phyloP scores from a whole-genome alignment of 2,113 vertebrate genomes.

The Odontophorus gujanensis region DNA sequence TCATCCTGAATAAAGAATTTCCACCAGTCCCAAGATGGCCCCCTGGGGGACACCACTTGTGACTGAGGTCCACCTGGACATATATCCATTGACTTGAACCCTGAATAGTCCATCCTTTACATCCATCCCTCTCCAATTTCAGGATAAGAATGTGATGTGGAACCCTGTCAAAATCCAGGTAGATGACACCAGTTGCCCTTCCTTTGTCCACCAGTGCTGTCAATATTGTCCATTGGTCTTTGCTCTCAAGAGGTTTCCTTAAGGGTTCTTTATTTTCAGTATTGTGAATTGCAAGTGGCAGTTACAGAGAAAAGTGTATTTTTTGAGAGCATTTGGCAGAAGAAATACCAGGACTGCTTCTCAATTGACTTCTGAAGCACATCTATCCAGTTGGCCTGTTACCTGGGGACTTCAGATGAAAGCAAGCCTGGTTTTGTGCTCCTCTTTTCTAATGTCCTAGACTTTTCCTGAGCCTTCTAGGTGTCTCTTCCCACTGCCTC shows the following conservation, averaged over 20 bases:
- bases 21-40: too few species aligned
- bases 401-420: not conserved
- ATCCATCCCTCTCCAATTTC: too few species aligned
- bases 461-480: not conserved
- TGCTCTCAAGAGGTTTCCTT: not conserved
- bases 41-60: too few species aligned
- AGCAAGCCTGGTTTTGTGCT: not conserved
- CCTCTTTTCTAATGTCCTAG: not conserved
- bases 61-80: too few species aligned
- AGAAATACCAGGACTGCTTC: not conserved
- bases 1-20: not conserved
- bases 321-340: not conserved
- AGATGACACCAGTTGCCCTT: not conserved
- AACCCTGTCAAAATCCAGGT: not conserved
- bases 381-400: fast-evolving
- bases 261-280: not conserved
- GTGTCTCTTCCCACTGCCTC: not conserved
- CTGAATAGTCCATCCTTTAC: not conserved
- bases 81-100: too few species aligned
- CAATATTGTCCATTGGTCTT: not conserved
- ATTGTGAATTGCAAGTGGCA: not conserved
- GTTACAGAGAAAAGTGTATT: not conserved
- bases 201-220: not conserved
- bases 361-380: not conserved
- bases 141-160: not conserved